Conservation (phyloP, 2,888 invertebrate species). For the Drosophila monieri region DNA sequence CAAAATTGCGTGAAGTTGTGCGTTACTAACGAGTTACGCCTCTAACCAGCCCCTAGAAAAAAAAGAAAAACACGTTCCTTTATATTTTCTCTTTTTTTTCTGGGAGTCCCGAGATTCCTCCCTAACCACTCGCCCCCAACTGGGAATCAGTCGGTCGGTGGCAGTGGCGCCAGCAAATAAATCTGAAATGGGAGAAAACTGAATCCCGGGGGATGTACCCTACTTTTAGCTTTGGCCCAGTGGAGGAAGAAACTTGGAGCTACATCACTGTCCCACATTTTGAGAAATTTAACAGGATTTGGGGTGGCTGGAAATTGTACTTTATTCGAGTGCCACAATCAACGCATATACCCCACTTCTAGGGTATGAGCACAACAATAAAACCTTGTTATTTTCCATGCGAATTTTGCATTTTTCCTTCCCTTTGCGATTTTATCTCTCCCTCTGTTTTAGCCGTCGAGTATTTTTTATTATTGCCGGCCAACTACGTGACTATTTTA, state of each 20-base stretch:
- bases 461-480: conserved; percentile 15
- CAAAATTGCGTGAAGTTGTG: conserved; percentile 75
- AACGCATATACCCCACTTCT: conserved; percentile 1
- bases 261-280: conserved; percentile 5
- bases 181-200: conserved; percentile 22
- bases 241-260: conserved; percentile 6
- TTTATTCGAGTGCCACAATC: not conserved
- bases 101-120: not conserved
- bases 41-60: conserved; percentile 19
- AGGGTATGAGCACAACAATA: conserved; percentile 21
- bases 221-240: conserved; percentile 14
- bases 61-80: no score
- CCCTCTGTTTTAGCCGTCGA: conserved; percentile 20
- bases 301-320: not conserved
- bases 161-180: conserved; percentile 35
- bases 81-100: not conserved
- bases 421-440: conserved; percentile 15
- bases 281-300: conserved; percentile 17
- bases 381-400: conserved; percentile 22
- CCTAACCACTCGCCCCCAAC: conserved; percentile 17
- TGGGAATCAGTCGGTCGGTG: conserved; percentile 14
- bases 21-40: conserved; percentile 67
- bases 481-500: conserved; percentile 48
- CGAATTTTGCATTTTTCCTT: conserved; percentile 12
- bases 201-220: conserved; percentile 16